Evolutionary conservation across 2,113 vertebrate species (phyloP).

Genomic region (Perca fluviatilis): DNA sequence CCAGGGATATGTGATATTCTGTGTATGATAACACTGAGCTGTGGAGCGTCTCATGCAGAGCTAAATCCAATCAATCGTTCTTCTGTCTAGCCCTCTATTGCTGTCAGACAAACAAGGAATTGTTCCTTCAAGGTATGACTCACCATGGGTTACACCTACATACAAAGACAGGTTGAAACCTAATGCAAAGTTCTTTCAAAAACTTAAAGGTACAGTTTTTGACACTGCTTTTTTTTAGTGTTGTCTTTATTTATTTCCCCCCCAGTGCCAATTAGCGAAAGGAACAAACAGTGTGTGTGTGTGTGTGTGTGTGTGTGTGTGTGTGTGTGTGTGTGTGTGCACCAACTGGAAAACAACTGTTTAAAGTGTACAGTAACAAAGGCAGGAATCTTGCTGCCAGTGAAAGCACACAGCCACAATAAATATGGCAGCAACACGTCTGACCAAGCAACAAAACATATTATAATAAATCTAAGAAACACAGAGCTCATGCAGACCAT

Average conservation of each 20-base stretch:
- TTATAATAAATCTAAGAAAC: conserved; percentile 19
- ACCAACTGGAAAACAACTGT: conserved; percentile 32
- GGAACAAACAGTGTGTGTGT: conserved; percentile 23
- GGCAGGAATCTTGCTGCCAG: conserved; percentile 25
- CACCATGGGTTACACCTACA: conserved; percentile 74
- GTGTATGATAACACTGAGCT: conserved; percentile 18
- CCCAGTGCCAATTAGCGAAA: not conserved
- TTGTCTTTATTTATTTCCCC: conserved; percentile 10
- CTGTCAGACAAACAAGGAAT: conserved; percentile 70
- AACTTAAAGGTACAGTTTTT: conserved; percentile 23
- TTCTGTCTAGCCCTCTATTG: conserved; percentile 41
- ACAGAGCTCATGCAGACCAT: not conserved
- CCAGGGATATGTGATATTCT: not conserved
- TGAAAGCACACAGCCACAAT: conserved; percentile 27
- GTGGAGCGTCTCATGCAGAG: conserved; percentile 8
- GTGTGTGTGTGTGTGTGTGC: conserved; percentile 6
- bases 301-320: conserved; percentile 9
- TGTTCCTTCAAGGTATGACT: conserved; percentile 70
- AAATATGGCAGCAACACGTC: conserved; percentile 43
- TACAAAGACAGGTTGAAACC: conserved; percentile 41
- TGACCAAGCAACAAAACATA: conserved; percentile 34
- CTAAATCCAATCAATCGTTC: conserved; percentile 38
- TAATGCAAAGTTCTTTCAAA: conserved; percentile 32
- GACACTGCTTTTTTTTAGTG: conserved; percentile 22
- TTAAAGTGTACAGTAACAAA: conserved; percentile 60